Conservation (phyloP, 1,140 invertebrate species). For the Temnothorax longispinosus region DNA sequence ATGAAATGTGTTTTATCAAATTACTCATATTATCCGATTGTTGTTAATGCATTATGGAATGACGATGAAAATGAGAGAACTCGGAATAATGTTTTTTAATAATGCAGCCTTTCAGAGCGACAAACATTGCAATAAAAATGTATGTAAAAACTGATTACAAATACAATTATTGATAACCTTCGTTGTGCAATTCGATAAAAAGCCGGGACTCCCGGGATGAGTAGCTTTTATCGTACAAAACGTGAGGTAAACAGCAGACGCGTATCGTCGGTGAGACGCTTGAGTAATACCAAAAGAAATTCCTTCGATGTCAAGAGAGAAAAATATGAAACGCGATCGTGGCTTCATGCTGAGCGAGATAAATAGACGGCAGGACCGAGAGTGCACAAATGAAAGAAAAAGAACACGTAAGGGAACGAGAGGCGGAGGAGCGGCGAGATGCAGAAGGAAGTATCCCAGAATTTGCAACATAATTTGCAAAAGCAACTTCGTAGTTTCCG, state of each 20-base stretch:
- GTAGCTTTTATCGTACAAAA: constrained; percentile 25
- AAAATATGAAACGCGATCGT: constrained; percentile 27
- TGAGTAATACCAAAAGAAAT: constrained; percentile 29
- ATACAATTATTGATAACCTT: constrained; percentile 26
- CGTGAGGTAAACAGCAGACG: constrained; percentile 19
- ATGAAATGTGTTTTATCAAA: constrained; percentile 1
- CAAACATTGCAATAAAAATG: not conserved
- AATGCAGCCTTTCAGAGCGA: not conserved
- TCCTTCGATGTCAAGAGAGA: not conserved
- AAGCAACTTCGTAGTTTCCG: not conserved
- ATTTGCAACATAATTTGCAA: constrained; percentile 19
- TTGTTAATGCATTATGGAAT: not conserved
- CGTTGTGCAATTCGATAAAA: constrained; percentile 30
- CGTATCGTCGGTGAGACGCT: not conserved
- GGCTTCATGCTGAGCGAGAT: not conserved
- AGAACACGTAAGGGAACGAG: not conserved
- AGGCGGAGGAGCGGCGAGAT: not conserved
- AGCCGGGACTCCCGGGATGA: not conserved
- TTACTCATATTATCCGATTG: not conserved
- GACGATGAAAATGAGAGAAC: not conserved
- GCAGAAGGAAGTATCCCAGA: not conserved
- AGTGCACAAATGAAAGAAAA: not conserved
- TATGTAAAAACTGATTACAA: not conserved
- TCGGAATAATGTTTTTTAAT: not conserved
- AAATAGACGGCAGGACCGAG: not conserved